Base-by-base conservation (phyloP, 2,888 invertebrate species). In the Drosophila lacicola region DNA sequence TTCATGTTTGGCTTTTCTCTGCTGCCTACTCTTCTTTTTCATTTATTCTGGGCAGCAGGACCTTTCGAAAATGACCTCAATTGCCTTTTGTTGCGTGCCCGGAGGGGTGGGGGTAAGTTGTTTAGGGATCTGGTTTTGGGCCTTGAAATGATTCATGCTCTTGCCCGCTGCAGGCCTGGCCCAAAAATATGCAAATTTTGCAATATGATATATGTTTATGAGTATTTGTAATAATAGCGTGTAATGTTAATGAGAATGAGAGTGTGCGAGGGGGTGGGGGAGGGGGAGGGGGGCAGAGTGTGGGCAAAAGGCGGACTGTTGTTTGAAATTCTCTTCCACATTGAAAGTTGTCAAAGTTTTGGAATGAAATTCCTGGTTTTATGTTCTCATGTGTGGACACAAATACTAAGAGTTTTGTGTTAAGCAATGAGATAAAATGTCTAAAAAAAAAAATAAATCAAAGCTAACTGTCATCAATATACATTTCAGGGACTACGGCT, bases 121-220 rank as follows among this genome's bases (percentile, higher is more conserved):
- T 41, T 39, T 39, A 8, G n/a, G 9, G n/a, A 5, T 13, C 13
- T 36, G 36, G 3, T 39, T 39, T 14, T 14, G 51, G 14, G 11
- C 29, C 29, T 25, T 37, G 44, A 54, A 64, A 62, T 70, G 65
- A 57, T 57, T 72, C 61, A 62, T 55, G 44, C 21, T 42, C 25
- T 63, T 19, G 19, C n/a, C 34, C 17, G 9, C 39, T 70, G 65
- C 70, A 72, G 66, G 58, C 55, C 37, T 33, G 63, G 45, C 60
- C 55, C 56, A 19, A 5, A 72, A 72, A 42, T 76, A 76, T 76
- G 76, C 77, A 76, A 76, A 76, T 76, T 72, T 44, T 62, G 47
- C 64, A 69, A 60, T 75, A 37, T 76, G 60, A 71, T 75, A 60
- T 63, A 63, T 64, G 75, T 49, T 63, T 37, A 64, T 66, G 53